phyloP scores from a whole-genome alignment of 2,888 invertebrate species.

The Drosophila melanocephala region DNA sequence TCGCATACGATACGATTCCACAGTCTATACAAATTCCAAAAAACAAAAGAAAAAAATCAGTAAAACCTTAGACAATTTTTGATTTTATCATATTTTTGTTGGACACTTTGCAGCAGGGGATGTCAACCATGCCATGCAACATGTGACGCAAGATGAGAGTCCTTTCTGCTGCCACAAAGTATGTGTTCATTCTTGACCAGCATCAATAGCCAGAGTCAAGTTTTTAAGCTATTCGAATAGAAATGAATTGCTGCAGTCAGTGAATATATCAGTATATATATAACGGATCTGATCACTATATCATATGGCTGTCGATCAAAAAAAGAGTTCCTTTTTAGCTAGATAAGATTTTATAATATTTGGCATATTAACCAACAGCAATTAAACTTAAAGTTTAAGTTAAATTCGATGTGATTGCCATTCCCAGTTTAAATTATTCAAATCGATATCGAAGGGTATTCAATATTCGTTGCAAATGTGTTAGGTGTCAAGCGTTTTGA shows the following conservation, averaged over 20 bases:
- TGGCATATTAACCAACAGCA: background rate
- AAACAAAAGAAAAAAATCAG: background rate
- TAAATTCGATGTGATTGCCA: background rate
- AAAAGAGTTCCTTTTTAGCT: background rate
- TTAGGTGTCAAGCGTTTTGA: background rate
- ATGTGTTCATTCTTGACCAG: too few species aligned
- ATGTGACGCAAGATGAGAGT: background rate
- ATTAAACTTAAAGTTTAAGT: background rate
- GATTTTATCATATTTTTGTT: conserved; percentile 5
- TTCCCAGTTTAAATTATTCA: background rate
- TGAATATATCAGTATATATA: background rate
- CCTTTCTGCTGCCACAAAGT: too few species aligned
- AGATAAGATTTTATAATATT: background rate
- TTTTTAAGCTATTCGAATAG: too few species aligned
- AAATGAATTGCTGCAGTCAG: too few species aligned
- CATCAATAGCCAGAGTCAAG: too few species aligned
- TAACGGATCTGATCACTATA: background rate
- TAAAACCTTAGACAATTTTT: conserved; percentile 19
- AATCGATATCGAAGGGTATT: background rate
- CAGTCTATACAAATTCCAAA: conserved; percentile 1
- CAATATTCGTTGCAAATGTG: background rate
- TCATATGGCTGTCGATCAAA: background rate
- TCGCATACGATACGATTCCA: conserved; percentile 8
- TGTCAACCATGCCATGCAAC: background rate
- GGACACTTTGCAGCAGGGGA: background rate